Base-by-base conservation (phyloP, 2,888 invertebrate genomes). In the Caenorhabditis drosophilae region DNA sequence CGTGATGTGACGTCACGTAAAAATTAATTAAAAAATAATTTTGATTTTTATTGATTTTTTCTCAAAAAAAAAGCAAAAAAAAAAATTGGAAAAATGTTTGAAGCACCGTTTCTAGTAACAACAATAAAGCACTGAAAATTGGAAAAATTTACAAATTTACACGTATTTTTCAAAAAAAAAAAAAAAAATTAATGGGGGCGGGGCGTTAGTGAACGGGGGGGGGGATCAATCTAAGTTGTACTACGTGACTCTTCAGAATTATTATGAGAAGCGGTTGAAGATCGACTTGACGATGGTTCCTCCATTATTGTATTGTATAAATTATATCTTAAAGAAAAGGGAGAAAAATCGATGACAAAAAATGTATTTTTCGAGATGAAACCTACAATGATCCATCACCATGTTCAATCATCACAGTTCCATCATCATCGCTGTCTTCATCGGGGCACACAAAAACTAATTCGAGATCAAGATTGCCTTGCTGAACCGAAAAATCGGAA, bases 381-480 rank as follows among this genome's bases (percentile, higher is more conserved):
- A 58, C 74, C 70, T 44, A 76, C 76, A 76, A 47, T 3, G 70
- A 70, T 41, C 82, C 83, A 44, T 78, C 70, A 9, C 73, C 70
- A 25, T 76, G 77, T 52, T 80, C 80, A 27, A 82, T 68, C 48
- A 77, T 63, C 7, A 83, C 81, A 1, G 73, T 75, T 11, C 76
- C 72, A n/a, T 87, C 86, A 62, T 86, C 86, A 72, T 87, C 87
- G 69, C 85, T 85, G 69, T 87, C 87, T 47, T 85, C 84, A 82
- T 91, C 91, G 75, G 91, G 90, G 56, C 88, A 84, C 87, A 91
- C 89, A 84, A 89, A 91, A 84, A 91, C 90, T 49, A 91, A 90
- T 83, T 90, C 89, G 69, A 91, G 86, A 45, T 89, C 88, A 77
- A 91, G 90, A 83, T 90, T 89, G 12, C 90, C 90, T 76, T 89